Evolutionary conservation across 2,113 vertebrate species (phyloP), one percentile per base, ranked within the genome.

Genomic region (Lampris incognitus): DNA sequence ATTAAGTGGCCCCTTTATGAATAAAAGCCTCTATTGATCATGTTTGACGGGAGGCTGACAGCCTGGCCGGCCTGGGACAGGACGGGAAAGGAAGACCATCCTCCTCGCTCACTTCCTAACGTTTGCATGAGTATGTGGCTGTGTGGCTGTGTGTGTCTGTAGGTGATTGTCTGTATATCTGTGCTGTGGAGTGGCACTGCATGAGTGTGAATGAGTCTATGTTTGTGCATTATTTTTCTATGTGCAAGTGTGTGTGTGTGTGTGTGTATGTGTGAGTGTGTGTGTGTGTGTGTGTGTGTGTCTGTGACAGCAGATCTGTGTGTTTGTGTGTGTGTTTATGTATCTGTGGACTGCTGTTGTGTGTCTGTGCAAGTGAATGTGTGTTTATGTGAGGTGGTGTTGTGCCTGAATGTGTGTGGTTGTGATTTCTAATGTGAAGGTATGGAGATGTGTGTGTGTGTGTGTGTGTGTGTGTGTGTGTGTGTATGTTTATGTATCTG

Each of bases 11-110:
- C 84, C 92, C 93, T 97, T 96, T 97, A 97, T 97, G 97, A 98
- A 99, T 97, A 97, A 96, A 98, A 97, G 97, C 79, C 74, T 81
- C 95, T 96, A 98, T 98, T 97, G 96, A 98, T 98, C 96, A 96
- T 93, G 90, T 90, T 90, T 70, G 86, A 88, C 46, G 90, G 94
- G 86, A 93, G 80, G 94, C 95, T 97, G 97, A 97, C 95, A 95
- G 94, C 90, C 94, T 93, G 91, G 91, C 92, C 91, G 90, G 81
- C 72, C 72, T 79, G 74, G 70, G 84, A 80, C 55, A 11, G 38
- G 56, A 58, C 2, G 9, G 79, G 64, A 82, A 52, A 72, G 93
- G 92, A 94, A 90, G 94, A 94, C 93, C 94, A 92, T 94, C 95
- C 62, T 74, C 60, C 79, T 79, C 84, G 65, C 52, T 79, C 92